Evolutionary conservation across 53 echinoderm and acorn worm genomes (phyloP).

Genomic region (Stichopus horrens): DNA sequence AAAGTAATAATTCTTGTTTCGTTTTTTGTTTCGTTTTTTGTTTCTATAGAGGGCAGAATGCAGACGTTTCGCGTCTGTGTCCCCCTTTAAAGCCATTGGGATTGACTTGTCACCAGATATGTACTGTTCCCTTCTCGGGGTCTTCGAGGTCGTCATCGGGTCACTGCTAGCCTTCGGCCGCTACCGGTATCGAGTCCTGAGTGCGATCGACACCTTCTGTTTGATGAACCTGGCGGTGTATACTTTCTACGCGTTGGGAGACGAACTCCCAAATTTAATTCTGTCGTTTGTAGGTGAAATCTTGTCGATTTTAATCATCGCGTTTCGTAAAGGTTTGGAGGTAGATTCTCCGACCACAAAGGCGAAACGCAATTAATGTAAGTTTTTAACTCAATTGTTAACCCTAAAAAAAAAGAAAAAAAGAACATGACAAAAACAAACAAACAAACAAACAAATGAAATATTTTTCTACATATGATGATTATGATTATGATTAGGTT

Average conservation of each 20-base stretch:
- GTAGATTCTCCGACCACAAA: neutral
- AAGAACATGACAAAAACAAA: no score
- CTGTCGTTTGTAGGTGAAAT: slow-evolving; percentile 31
- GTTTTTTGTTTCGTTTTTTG: neutral
- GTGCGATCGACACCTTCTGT: slow-evolving; percentile 47
- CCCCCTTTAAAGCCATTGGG: slow-evolving; percentile 58
- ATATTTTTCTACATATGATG: no score
- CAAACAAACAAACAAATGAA: no score
- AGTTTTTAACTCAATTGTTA: no score
- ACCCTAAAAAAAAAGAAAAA: no score
- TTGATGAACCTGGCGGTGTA: slow-evolving; percentile 66
- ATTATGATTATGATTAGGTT: no score
- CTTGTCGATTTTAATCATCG: neutral
- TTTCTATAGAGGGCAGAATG: slow-evolving; percentile 33
- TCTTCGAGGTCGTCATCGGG: slow-evolving; percentile 55
- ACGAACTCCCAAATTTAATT: slow-evolving; percentile 3
- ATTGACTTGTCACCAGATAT: slow-evolving; percentile 33
- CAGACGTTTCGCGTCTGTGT: slow-evolving; percentile 50
- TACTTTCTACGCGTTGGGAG: slow-evolving; percentile 55
- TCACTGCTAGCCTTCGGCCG: slow-evolving; percentile 65
- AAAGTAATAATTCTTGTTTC: no score
- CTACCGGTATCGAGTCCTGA: slow-evolving; percentile 42
- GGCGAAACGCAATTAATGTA: neutral
- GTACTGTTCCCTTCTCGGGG: slow-evolving; percentile 60
- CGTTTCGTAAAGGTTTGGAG: neutral